Base-by-base conservation (phyloP, 2,888 invertebrate genomes). In the Catocala sponsa region DNA sequence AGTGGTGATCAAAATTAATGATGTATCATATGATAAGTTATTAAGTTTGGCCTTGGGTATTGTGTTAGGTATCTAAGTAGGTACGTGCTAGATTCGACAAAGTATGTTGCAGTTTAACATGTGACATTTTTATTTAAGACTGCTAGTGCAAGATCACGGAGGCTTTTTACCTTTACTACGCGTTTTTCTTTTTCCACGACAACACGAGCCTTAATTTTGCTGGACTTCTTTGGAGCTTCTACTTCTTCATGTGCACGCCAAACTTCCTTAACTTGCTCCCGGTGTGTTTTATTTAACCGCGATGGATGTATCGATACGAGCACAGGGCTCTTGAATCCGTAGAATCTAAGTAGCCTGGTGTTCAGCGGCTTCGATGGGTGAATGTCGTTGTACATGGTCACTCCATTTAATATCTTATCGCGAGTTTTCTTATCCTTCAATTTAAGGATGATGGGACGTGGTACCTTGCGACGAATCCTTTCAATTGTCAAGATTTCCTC, bases 241-340 rank as follows among this genome's bases (percentile, higher is more conserved):
- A 6, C 9, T 38, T 38, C 6, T 38, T 38, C 35, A 38, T 38
- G 6, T 7, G 35, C 5, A 44, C 44, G 12, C 12, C 6, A 6
- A 6, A 32, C 48, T 5, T 9, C n/a, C 11, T 5, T 32, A 33
- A n/a, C 48, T 32, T 9, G 10, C n/a, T 48, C 10, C n/a, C 33
- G 33, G 10, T 48, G 48, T n/a, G 6, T 33, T 48, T 48, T 32
- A 10, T 32, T 32, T 6, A 11, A n/a, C 4, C 11, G 11, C 10
- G 48, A 48, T 48, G 48, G 48, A 33, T 48, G n/a, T 48, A 2
- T 7, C 6, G 48, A 48, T 11, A 48, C 7, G n/a, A 48, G 48
- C 4, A 48, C 11, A 6, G 25, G 25, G 9, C 10, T 1, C 2
- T 5, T n/a, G 11, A 32, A 7, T 9, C 25, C 33, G 9, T 32